These are phyloP conservation scores for Chymomyza fuscimana DNA, from an alignment of 2,888 invertebrate species.

Conservation along the genomic window DNA sequence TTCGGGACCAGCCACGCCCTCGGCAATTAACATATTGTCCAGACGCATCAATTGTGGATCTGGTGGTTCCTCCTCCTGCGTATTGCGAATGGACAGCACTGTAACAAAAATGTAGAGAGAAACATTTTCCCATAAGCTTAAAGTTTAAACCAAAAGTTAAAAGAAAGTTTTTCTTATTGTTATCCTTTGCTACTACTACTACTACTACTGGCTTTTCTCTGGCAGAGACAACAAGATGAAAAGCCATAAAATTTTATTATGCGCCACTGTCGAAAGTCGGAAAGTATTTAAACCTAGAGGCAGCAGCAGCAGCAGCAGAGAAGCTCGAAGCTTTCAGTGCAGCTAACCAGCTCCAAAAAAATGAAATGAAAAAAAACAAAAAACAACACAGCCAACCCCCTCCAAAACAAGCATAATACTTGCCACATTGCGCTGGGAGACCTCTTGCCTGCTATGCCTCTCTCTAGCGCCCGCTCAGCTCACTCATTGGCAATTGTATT, in stretches of 20 bases:
- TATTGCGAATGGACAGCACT: slow-evolving; percentile 96
- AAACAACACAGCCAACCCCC: background rate
- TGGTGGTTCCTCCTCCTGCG: slow-evolving; percentile 98
- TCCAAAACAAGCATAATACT: background rate
- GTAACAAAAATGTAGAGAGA: slow-evolving; percentile 44
- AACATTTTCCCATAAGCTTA: slow-evolving; percentile 23
- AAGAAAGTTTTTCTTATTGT: slow-evolving; percentile 1
- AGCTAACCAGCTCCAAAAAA: background rate
- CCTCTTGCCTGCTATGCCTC: background rate
- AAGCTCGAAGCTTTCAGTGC: background rate
- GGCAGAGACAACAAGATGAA: slow-evolving; percentile 17
- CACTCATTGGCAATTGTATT: slow-evolving; percentile 17
- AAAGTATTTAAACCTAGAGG: slow-evolving; percentile 22
- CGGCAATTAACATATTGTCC: slow-evolving; percentile 99
- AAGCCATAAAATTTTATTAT: slow-evolving; percentile 56
- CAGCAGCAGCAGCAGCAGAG: slow-evolving; percentile 18
- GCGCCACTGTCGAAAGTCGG: slow-evolving; percentile 16
- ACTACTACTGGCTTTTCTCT: slow-evolving; percentile 12
- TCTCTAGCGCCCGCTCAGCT: background rate
- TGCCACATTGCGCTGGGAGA: background rate
- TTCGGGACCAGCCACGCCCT: slow-evolving; percentile 98
- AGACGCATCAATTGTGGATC: slow-evolving; percentile 99
- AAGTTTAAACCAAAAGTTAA: slow-evolving; percentile 15
- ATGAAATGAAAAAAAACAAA: too few species aligned
- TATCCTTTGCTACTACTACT: slow-evolving; percentile 1